Percentiles rank a stretch among this genome's conserved stretches.
phyloP scores from a whole-genome alignment of 2,888 invertebrate species.

The Megalurothrips usitatus region DNA sequence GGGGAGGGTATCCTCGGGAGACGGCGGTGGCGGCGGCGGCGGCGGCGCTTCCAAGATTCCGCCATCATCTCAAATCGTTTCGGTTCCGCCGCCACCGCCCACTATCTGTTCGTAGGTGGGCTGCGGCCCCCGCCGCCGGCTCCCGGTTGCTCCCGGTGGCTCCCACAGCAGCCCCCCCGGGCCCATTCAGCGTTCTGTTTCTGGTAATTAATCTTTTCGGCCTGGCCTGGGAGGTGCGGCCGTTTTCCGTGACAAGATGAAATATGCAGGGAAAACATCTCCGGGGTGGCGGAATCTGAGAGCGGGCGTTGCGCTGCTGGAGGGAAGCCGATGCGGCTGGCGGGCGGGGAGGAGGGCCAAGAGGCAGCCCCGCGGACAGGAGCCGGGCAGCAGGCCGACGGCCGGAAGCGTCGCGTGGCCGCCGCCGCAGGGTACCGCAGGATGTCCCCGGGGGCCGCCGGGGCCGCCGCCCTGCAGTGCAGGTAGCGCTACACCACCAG shows the following conservation, averaged over 20 bases:
- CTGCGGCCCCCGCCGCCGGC: not conserved
- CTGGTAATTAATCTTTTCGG: slow-evolving; percentile 10
- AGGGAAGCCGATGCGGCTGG: too few relatives aligned
- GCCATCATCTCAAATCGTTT: slow-evolving; percentile 15
- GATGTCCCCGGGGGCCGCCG: too few relatives aligned
- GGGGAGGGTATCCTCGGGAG: not conserved
- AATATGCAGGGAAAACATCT: slow-evolving; percentile 12
- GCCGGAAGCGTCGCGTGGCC: too few relatives aligned
- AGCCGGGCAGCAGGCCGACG: too few relatives aligned
- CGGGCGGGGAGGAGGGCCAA: too few relatives aligned
- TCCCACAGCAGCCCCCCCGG: not conserved
- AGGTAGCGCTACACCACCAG: too few relatives aligned
- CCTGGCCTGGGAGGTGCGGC: slow-evolving; percentile 34
- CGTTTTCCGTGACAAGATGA: slow-evolving; percentile 41
- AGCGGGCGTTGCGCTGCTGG: too few relatives aligned
- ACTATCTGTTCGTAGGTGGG: not conserved
- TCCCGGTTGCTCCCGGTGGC: not conserved
- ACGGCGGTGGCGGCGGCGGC: too few relatives aligned
- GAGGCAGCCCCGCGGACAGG: too few relatives aligned
- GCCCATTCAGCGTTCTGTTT: slow-evolving; percentile 16
- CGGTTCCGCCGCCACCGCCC: not conserved
- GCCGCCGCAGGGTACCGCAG: too few relatives aligned
- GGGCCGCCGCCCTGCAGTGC: too few relatives aligned
- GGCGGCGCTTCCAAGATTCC: slow-evolving; percentile 7
- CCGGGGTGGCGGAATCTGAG: not conserved